Percentiles rank a stretch among this genome's conserved stretches.
Conservation (phyloP, 1,140 invertebrate genomes). For the Formica exsecta region DNA sequence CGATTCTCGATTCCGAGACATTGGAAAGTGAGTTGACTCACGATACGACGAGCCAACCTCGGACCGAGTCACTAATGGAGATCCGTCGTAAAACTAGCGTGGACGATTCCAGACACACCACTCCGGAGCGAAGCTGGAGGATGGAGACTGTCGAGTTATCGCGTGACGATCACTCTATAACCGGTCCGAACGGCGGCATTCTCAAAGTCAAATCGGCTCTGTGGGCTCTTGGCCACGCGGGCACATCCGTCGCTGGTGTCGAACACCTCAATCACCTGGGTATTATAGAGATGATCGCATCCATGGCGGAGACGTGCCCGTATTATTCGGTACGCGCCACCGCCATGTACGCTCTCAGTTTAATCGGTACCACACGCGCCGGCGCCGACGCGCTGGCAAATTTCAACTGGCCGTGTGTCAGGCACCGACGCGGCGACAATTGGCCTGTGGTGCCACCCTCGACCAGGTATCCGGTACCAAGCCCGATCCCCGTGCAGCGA, state of each 20-base stretch:
- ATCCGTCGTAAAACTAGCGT: slow-evolving; percentile 81
- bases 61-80: slow-evolving; percentile 76
- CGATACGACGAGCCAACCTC: slow-evolving; percentile 71
- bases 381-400: slow-evolving; percentile 92
- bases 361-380: slow-evolving; percentile 93
- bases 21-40: slow-evolving; percentile 76
- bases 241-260: slow-evolving; percentile 91
- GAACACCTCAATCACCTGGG: slow-evolving; percentile 89
- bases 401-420: slow-evolving; percentile 93
- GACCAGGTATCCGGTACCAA: slow-evolving; percentile 82
- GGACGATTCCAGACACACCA: slow-evolving; percentile 83
- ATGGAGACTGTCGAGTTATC: slow-evolving; percentile 70
- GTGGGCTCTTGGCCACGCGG: slow-evolving; percentile 95
- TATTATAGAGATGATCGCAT: slow-evolving; percentile 88
- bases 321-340: slow-evolving; percentile 96
- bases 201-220: slow-evolving; percentile 94
- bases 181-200: slow-evolving; percentile 86
- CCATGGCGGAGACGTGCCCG: slow-evolving; percentile 91
- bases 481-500: slow-evolving; percentile 82
- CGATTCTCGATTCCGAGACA: slow-evolving; percentile 83
- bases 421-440: slow-evolving; percentile 92
- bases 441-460: slow-evolving; percentile 91
- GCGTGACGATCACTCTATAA: slow-evolving; percentile 70
- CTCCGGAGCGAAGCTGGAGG: slow-evolving; percentile 82
- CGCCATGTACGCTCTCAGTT: slow-evolving; percentile 94